A percentile compares a stretch with the other conserved stretches of the same genome.
These are phyloP conservation scores for Drosophila putrida DNA, from an alignment of 2,888 invertebrate genomes.

Conservation along the genomic window DNA sequence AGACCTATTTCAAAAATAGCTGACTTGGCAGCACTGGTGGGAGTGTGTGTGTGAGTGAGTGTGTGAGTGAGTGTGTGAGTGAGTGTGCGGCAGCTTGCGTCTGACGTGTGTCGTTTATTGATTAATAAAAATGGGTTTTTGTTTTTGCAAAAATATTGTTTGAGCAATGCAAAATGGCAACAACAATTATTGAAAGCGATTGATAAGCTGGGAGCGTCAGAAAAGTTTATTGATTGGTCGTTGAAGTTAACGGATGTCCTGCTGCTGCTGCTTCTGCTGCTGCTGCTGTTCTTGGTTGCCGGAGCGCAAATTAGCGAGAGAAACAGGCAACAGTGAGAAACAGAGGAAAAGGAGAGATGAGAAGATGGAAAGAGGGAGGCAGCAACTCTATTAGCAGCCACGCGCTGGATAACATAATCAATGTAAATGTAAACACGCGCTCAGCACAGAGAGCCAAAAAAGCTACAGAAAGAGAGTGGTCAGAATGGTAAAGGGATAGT, in stretches of 20 bases:
- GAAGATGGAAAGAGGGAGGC: neutral
- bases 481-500: conserved; percentile 6
- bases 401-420: conserved; percentile 74
- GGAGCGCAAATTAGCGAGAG: conserved; percentile 60
- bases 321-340: conserved; percentile 9
- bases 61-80: conserved; percentile 23
- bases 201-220: conserved; percentile 46
- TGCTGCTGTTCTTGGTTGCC: conserved; percentile 7
- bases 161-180: conserved; percentile 17
- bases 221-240: conserved; percentile 65
- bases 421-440: conserved; percentile 69
- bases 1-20: too few species aligned
- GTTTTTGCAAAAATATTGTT: conserved; percentile 42
- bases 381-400: conserved; percentile 75
- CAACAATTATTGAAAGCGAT: conserved; percentile 26
- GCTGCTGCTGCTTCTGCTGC: conserved; percentile 28
- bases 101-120: conserved; percentile 70
- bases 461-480: conserved; percentile 12
- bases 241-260: conserved; percentile 48
- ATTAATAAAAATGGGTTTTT: conserved; percentile 60
- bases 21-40: neutral
- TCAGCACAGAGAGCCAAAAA: conserved; percentile 40
- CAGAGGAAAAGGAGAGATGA: neutral
- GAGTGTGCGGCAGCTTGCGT: conserved; percentile 39
- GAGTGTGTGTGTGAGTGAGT: conserved; percentile 1